A percentile compares a stretch with the other conserved stretches of the same genome.
Conservation (phyloP, 2,797 vertebrate genomes). For the Setipinna tenuifilis region DNA sequence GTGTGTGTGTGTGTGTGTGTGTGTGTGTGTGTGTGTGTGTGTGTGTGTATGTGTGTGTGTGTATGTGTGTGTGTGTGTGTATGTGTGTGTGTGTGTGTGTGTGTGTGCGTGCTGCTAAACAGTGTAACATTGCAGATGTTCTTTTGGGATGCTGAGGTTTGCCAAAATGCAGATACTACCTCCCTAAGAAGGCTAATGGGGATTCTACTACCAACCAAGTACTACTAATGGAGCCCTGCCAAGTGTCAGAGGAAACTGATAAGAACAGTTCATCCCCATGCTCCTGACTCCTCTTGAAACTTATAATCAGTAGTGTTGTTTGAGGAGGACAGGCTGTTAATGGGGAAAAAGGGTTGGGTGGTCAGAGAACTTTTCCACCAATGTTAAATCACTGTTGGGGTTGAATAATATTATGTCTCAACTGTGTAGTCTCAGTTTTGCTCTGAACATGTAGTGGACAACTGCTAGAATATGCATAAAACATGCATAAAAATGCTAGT, state of each 20-base stretch:
- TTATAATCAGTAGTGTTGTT: not conserved
- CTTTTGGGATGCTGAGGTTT: not conserved
- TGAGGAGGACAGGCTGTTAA: not conserved
- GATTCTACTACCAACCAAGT: not conserved
- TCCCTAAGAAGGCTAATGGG: not conserved
- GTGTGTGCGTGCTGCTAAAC: not conserved
- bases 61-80: too few species aligned
- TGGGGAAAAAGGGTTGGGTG: not conserved
- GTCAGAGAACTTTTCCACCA: not conserved
- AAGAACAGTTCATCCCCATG: not conserved
- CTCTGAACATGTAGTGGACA: not conserved
- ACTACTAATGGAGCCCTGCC: not conserved
- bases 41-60: too few species aligned
- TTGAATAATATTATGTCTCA: not conserved
- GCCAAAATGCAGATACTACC: not conserved
- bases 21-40: too few species aligned
- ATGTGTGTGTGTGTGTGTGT: too few species aligned
- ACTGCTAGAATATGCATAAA: too few species aligned
- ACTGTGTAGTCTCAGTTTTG: not conserved
- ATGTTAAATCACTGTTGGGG: not conserved
- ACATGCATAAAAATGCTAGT: too few species aligned
- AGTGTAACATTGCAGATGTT: not conserved
- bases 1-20: too few species aligned
- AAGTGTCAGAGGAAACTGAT: not conserved
- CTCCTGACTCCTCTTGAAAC: not conserved